These are phyloP conservation scores for Hirtodrosophila duncani DNA, from an alignment of 2,888 invertebrate species.

Conservation along the genomic window DNA sequence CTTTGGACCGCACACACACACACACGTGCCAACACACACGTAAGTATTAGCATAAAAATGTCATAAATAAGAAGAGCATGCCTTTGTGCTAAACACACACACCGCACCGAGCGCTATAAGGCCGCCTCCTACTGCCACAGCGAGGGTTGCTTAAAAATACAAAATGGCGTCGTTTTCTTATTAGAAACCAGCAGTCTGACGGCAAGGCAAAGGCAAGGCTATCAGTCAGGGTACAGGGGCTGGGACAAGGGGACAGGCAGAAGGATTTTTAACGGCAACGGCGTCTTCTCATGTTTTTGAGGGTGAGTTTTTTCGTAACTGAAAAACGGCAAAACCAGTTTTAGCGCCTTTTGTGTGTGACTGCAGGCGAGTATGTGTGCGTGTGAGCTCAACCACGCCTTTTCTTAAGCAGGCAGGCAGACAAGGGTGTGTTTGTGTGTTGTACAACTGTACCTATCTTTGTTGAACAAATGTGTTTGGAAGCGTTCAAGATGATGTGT, in stretches of 20 bases:
- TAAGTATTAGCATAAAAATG: slow-evolving; percentile 71
- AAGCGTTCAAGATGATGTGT: slow-evolving; percentile 62
- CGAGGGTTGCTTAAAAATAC: slow-evolving; percentile 58
- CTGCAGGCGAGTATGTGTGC: slow-evolving; percentile 7
- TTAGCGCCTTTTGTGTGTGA: background rate
- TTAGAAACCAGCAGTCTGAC: slow-evolving; percentile 64
- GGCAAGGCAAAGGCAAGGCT: too few species aligned
- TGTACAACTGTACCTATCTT: slow-evolving; percentile 43
- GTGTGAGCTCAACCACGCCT: slow-evolving; percentile 51
- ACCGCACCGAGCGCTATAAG: slow-evolving; percentile 19
- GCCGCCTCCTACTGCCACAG: slow-evolving; percentile 39
- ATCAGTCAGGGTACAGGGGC: slow-evolving; percentile 2
- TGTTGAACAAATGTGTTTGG: slow-evolving; percentile 16
- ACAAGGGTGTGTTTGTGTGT: slow-evolving; percentile 12
- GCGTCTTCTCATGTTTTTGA: slow-evolving; percentile 44
- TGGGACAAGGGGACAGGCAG: slow-evolving; percentile 5
- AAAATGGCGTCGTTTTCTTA: slow-evolving; percentile 76
- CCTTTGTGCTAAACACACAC: too few species aligned
- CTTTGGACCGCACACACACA: slow-evolving; percentile 22
- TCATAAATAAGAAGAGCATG: slow-evolving; percentile 70
- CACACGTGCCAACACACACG: slow-evolving; percentile 17
- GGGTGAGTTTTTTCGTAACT: slow-evolving; percentile 63
- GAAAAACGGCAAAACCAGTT: slow-evolving; percentile 48
- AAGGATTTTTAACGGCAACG: too few species aligned
- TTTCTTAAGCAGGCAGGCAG: slow-evolving; percentile 32